Evolutionary conservation across 2,797 vertebrate species (phyloP), one percentile per base, ranked within the genome.

Genomic region (Eulemur coronatus): DNA sequence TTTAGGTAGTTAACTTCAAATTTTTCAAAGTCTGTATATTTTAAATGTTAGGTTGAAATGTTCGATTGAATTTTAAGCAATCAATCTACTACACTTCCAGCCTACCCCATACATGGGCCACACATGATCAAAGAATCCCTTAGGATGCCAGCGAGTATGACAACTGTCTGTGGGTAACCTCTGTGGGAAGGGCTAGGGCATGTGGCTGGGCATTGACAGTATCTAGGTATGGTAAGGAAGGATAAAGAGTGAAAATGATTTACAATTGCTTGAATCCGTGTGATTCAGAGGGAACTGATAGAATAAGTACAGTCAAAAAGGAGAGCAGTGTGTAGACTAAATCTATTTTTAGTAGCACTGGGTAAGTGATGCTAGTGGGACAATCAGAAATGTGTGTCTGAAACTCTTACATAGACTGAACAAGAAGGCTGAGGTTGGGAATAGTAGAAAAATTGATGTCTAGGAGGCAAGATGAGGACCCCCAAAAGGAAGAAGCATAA

Each of bases 1-100:
- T 46, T 88, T 88, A 91, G 63, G 50, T 38, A 48, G 78, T 46
- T 93, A 72, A 87, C 9, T 85, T 86, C 14, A 75, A 52, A 46
- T 78, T 91, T 95, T 93, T 81, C 84, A 63, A 35, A 61, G 33
- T 69, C 30, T 76, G 18, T 17, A 11, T 73, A 35, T 90, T 67
- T 85, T 59, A 48, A 93, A 65, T 65, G 18, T 59, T 76, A 91
- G 35, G 33, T 75, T 73, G 35, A 61, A 88, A 63, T 63, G n/a
- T 57, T 73, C 7, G 15, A 43, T 81, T 94, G 78, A 87, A 46
- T 79, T 41, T 79, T 38, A 84, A 41, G 28, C 4, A 33, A 18
- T 78, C 59, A 26, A 22, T 12, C 73, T 22, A 26, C 43, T 69
- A 43, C 12, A 70, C 11, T 75, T 67, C 57, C 1, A 10, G 30